These are phyloP conservation scores for Diloba caeruleocephala DNA, from an alignment of 2,888 invertebrate genomes.

Conservation along the genomic window DNA sequence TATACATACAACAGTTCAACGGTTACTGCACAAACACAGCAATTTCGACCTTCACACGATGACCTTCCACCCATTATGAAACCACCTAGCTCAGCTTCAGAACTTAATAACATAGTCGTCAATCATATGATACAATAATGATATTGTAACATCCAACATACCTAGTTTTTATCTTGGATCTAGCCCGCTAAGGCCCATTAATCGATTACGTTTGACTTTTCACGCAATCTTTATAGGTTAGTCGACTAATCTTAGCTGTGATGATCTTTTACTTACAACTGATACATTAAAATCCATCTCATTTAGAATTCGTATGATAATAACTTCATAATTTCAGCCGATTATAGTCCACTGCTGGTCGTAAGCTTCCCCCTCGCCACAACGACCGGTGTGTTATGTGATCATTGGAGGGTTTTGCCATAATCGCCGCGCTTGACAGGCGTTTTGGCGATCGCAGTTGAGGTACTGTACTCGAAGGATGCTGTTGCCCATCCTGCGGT, in stretches of 20 bases:
- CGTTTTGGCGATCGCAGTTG: too few relatives aligned
- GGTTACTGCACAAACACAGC: background rate
- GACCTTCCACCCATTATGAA: slow-evolving; percentile 38
- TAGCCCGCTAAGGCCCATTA: slow-evolving; percentile 41
- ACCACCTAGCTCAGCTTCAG: slow-evolving; percentile 17
- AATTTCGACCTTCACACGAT: slow-evolving; percentile 35
- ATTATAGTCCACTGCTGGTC: too few relatives aligned
- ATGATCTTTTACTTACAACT: background rate
- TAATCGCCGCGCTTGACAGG: too few relatives aligned
- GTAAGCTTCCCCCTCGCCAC: too few relatives aligned
- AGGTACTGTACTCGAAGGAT: too few relatives aligned
- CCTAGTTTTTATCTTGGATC: slow-evolving; percentile 7
- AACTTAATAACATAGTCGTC: slow-evolving; percentile 41
- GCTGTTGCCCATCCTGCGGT: too few relatives aligned
- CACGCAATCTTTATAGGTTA: slow-evolving; percentile 36
- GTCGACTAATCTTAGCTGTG: background rate
- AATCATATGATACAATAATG: slow-evolving; percentile 36
- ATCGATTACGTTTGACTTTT: slow-evolving; percentile 46
- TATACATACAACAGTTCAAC: background rate
- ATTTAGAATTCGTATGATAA: too few relatives aligned
- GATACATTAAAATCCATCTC: too few relatives aligned
- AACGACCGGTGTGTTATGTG: too few relatives aligned
- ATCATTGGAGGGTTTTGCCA: too few relatives aligned
- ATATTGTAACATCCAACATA: slow-evolving; percentile 33
- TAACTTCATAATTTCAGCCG: too few relatives aligned